These are phyloP conservation scores for Oplegnathus fasciatus DNA, from an alignment of 2,113 vertebrate genomes.

Conservation along the genomic window DNA sequence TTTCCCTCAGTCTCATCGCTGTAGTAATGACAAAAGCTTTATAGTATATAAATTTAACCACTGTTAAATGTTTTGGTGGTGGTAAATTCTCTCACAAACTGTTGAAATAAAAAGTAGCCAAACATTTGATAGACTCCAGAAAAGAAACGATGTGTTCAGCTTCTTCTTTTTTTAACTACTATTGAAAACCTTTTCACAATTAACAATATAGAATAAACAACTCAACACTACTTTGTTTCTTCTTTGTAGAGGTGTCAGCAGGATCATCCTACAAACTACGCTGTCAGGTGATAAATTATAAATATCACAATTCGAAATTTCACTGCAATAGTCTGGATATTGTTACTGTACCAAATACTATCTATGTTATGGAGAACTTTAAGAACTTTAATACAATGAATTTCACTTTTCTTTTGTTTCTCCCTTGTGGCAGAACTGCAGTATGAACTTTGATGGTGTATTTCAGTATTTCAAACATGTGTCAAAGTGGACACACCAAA, in stretches of 20 bases:
- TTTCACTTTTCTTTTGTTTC: neutral
- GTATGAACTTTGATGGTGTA: accelerated
- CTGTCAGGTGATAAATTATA: constrained; percentile 63
- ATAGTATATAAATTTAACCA: neutral
- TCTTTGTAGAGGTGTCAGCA: neutral
- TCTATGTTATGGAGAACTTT: neutral
- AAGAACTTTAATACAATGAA: neutral
- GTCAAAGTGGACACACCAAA: accelerated
- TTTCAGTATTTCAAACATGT: neutral
- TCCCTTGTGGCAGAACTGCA: constrained; percentile 53
- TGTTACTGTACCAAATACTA: neutral
- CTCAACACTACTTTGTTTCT: neutral
- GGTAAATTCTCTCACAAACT: too few relatives aligned
- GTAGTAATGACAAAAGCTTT: neutral
- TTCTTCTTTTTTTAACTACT: neutral
- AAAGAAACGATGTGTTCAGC: neutral
- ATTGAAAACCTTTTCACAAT: neutral
- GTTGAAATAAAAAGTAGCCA: too few relatives aligned
- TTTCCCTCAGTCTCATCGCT: too few relatives aligned
- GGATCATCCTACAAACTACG: neutral
- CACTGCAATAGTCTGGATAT: neutral
- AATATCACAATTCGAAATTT: neutral
- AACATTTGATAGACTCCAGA: neutral
- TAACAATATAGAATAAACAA: neutral
- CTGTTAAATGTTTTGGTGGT: neutral